A percentile compares a stretch with the other conserved stretches of the same genome.
Conservation (phyloP, 2,797 vertebrate species). For the Periophthalmus magnuspinnatus region DNA sequence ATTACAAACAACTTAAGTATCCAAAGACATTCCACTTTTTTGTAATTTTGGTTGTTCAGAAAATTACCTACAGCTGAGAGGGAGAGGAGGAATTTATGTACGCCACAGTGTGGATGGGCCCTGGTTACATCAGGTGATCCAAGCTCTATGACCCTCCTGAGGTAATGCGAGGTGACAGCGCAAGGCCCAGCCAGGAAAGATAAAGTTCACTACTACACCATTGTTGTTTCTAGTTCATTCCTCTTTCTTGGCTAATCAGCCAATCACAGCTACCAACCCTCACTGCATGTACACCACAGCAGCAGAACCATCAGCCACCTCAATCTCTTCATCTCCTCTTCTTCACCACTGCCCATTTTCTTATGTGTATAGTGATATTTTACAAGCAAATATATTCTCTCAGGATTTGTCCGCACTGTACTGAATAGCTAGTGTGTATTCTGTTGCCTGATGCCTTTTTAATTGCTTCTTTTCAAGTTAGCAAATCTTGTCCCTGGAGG, state of each 20-base stretch:
- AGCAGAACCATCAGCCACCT: too few relatives aligned
- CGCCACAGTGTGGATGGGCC: conserved; percentile 16
- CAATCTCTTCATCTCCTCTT: too few relatives aligned
- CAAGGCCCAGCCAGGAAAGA: background rate
- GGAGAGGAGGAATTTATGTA: conserved; percentile 9
- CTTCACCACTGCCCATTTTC: too few relatives aligned
- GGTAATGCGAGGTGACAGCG: background rate
- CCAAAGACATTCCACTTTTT: conserved; percentile 43
- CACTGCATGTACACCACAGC: too few relatives aligned
- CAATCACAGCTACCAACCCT: background rate
- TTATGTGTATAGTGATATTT: too few relatives aligned
- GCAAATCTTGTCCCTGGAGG: background rate
- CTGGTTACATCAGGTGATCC: conserved; percentile 11
- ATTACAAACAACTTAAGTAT: conserved; percentile 19
- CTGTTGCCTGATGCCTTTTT: background rate
- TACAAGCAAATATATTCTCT: background rate
- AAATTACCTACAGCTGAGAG: conserved; percentile 14
- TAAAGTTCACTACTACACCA: too few relatives aligned
- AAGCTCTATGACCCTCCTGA: conserved; percentile 3
- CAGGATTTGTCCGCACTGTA: background rate
- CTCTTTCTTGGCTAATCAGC: background rate
- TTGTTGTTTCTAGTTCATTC: background rate
- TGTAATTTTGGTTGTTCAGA: conserved; percentile 14
- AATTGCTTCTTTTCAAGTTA: background rate
- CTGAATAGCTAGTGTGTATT: background rate